Conservation (phyloP, 2,888 invertebrate species). For the Lithosia quadra region DNA sequence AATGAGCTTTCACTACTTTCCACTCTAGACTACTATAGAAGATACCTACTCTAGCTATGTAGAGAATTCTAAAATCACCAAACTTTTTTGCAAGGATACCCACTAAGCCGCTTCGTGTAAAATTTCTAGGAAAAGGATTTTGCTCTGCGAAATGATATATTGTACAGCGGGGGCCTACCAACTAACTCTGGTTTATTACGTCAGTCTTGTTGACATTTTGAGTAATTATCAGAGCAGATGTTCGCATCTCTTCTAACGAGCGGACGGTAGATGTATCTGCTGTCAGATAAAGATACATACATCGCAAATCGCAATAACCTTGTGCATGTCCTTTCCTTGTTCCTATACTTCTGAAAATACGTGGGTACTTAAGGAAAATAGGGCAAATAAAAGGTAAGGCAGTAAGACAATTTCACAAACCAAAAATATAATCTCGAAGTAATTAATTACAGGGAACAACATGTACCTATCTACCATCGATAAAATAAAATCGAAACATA, state of each 20-base stretch:
- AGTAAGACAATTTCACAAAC: not conserved
- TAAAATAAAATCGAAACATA: too few relatives aligned
- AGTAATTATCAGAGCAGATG: conserved; percentile 8
- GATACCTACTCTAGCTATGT: too few relatives aligned
- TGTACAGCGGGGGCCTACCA: too few relatives aligned
- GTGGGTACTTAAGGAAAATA: not conserved
- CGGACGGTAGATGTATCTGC: not conserved
- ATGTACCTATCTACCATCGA: too few relatives aligned
- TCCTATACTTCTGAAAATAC: not conserved
- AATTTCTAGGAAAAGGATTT: not conserved
- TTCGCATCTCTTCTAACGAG: not conserved
- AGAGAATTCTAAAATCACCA: not conserved
- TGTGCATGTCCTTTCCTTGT: not conserved
- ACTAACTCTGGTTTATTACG: conserved; percentile 7
- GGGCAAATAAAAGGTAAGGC: not conserved
- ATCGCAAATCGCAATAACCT: not conserved
- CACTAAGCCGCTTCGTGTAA: not conserved
- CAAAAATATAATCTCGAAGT: not conserved
- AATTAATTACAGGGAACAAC: too few relatives aligned
- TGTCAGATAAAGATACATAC: not conserved
- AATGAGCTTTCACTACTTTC: too few relatives aligned
- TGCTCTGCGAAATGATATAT: not conserved
- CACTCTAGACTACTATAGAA: too few relatives aligned
- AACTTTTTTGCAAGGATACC: not conserved
- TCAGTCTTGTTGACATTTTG: conserved; percentile 11